phyloP scores from a whole-genome alignment of 2,888 invertebrate species.

The Diogma glabrata region DNA sequence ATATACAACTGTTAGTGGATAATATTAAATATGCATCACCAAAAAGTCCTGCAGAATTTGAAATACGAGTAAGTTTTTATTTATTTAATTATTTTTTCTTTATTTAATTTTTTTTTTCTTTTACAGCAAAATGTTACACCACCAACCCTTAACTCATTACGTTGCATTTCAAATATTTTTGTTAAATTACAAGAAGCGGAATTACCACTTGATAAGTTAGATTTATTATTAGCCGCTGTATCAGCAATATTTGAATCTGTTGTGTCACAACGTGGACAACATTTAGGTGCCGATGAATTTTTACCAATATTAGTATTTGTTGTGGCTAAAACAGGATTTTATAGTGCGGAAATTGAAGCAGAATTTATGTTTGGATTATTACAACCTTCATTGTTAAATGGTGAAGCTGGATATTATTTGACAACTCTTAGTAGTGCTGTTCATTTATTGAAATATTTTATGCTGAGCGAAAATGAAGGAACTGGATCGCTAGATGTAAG shows the following conservation, averaged over 20 bases:
- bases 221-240: constrained; percentile 79
- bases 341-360: constrained; percentile 88
- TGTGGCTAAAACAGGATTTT: constrained; percentile 76
- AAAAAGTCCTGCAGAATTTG: constrained; percentile 31
- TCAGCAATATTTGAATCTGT: constrained; percentile 72
- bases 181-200: constrained; percentile 80
- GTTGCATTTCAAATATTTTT: constrained; percentile 66
- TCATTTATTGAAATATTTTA: constrained; percentile 36
- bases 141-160: constrained; percentile 62
- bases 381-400: constrained; percentile 79
- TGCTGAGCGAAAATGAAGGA: constrained; percentile 34
- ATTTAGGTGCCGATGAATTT: constrained; percentile 75
- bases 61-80: constrained; percentile 25
- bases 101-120: constrained; percentile 14
- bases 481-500: constrained; percentile 35
- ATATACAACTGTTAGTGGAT: constrained; percentile 53
- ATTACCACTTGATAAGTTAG: constrained; percentile 85
- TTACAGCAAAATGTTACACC: constrained; percentile 58
- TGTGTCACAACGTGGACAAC: constrained; percentile 33
- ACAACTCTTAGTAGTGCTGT: constrained; percentile 90
- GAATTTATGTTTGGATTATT: constrained; percentile 93
- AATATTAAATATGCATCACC: constrained; percentile 36
- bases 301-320: constrained; percentile 87
- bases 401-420: constrained; percentile 90
- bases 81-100: neutral